A percentile compares a stretch with the other conserved stretches of the same genome.
These are phyloP conservation scores for Mesopsocus fuscifrons DNA, from an alignment of 2,888 invertebrate genomes.

Conservation along the genomic window DNA sequence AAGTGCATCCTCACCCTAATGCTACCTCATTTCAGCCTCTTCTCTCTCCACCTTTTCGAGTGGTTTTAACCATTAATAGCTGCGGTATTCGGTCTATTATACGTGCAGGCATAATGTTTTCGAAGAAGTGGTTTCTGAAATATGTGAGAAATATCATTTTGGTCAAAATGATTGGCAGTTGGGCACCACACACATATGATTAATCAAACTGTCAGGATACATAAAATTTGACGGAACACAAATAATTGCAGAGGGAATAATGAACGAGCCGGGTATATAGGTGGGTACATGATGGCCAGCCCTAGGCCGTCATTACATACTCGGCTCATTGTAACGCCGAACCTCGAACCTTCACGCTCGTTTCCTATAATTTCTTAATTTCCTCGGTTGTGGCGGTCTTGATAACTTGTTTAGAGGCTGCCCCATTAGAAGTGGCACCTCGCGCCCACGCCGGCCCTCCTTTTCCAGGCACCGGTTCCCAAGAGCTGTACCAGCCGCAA, in stretches of 20 bases:
- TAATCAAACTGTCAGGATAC: too few species aligned
- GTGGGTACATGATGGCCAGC: too few species aligned
- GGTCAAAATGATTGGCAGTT: too few species aligned
- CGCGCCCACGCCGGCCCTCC: too few species aligned
- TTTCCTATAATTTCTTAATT: not conserved
- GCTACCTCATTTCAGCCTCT: not conserved
- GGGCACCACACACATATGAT: too few species aligned
- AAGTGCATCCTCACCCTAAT: not conserved
- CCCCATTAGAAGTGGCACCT: not conserved
- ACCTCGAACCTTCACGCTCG: not conserved
- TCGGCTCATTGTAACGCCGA: not conserved
- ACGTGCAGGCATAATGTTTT: not conserved
- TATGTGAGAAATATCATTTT: too few species aligned
- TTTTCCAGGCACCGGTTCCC: too few species aligned
- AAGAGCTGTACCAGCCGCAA: too few species aligned
- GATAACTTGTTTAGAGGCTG: not conserved
- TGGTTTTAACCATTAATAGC: not conserved
- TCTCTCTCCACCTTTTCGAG: not conserved
- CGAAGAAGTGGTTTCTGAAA: not conserved
- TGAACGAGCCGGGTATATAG: too few species aligned
- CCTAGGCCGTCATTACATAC: not conserved
- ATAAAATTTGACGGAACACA: too few species aligned
- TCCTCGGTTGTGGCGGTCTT: not conserved
- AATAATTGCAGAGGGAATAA: too few species aligned
- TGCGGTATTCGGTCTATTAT: not conserved